Evolutionary conservation across 2,888 invertebrate species (phyloP), one percentile per base, ranked within the genome.

Genomic region (Torymus auratus): DNA sequence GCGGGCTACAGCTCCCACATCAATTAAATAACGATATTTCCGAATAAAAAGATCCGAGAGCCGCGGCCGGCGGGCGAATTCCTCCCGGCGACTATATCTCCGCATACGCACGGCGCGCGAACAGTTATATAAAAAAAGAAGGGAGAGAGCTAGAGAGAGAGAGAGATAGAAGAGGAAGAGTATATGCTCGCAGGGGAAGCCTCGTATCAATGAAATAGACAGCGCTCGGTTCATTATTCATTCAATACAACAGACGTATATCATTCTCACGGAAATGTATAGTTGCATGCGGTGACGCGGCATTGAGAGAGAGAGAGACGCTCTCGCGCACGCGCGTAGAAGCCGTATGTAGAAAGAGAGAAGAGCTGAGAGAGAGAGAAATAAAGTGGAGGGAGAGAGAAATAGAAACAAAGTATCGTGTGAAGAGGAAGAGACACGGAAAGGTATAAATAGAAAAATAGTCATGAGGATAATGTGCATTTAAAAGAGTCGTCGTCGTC

Each of bases 231-330:
- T 80, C 80, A 71, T 80, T 80, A 76, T 72, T 80, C 76, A 80
- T 76, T 76, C 71, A 68, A 71, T 76, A 76, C 71, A 76, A 80
- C 76, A 58, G 75, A 61, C 78, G 62, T 78, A 69, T 50, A 78
- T 81, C 81, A 81, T 81, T 69, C 81, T 69, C 69, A 76, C 68
- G 76, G 76, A 76, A 76, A 72, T 53, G 80, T 75, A 65, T 23
- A 71, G 70, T 61, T 65, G 76, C 76, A 72, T 41, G 61, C 73
- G 52, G n/a, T n/a, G 62, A 50, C 61, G 68, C 61, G 61, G 52
- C 41, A 60, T 23, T 52, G 58, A 41, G 58, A 52, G n/a, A 68
- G n/a, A 41, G 20, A 3, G 11, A n/a, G 10, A 13, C 13, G 4
- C 41, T 5, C 41, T 41, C 41, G 11, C 10, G 15, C 52, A 14